Evolutionary conservation across 2,888 invertebrate genomes (phyloP), one percentile per base, ranked within the genome.

Genomic region (Gymnocheta viridis): DNA sequence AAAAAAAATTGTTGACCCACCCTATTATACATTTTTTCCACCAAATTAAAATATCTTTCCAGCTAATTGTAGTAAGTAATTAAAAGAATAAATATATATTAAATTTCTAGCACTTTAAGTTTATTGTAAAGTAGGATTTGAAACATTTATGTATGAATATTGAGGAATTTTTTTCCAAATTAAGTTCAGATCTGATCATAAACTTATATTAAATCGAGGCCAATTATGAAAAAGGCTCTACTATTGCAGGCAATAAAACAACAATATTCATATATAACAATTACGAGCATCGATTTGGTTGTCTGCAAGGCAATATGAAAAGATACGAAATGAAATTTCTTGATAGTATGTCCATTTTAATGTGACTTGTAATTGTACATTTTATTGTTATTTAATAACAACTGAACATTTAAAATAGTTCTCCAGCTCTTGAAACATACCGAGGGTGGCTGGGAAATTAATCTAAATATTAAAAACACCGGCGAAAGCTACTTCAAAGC

Each of bases 341-440:
- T 84, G 77, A 67, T 77, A 62, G 83, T 73, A 73, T 81, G 81
- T 73, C 74, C 44, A 22, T 54, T 70, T 82, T 69, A 82, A 82
- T 82, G 69, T 76, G 60, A 69, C 54, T 81, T 82, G 69, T 81
- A 84, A 84, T 84, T 81, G 77, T 67, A 73, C 9, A 77, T 81
- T 84, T 84, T 76, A 84, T 84, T 84, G 80, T 77, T 84, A 84
- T 80, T 81, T 77, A 81, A 84, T 84, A 81, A 81, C 77, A 67
- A 81, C 69, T 54, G 69, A 56, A 29, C 72, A 69, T 77, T 77
- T 56, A 73, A 83, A 81, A 77, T 73, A 54, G 62, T 69, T 69
- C 51, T 54, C 67, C 41, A 64, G 6, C 60, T 81, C 29, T 38
- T 19, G 41, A 3, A 35, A 2, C 2, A 27, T 14, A 32, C 35